A percentile compares a stretch with the other conserved stretches of the same genome.
Evolutionary conservation across 2,888 invertebrate species (phyloP).

Genomic region (Drosophila barbarae): DNA sequence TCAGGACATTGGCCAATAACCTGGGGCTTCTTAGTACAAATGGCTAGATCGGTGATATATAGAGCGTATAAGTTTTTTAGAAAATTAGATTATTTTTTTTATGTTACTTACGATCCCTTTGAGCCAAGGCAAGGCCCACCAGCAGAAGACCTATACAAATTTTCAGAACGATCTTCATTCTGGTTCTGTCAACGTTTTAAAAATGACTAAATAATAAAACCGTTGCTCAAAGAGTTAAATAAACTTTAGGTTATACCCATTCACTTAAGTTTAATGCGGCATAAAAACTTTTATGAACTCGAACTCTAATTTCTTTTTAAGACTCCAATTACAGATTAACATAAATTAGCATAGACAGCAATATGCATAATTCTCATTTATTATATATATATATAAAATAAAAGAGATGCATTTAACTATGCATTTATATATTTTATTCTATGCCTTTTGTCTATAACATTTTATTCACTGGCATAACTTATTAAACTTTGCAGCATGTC

Average conservation of each 20-base stretch:
- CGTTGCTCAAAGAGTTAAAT: background rate
- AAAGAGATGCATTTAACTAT: no score
- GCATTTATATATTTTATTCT: background rate
- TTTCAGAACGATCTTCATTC: constrained; percentile 1
- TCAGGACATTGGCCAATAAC: background rate
- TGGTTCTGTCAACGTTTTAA: background rate
- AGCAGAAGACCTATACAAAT: background rate
- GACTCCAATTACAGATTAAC: background rate
- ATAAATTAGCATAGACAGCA: background rate
- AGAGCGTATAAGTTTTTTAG: background rate
- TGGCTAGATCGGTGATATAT: background rate
- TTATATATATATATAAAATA: no score
- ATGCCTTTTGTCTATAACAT: background rate
- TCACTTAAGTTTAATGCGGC: background rate
- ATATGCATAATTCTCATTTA: no score
- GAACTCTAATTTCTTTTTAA: no score
- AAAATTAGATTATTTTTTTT: background rate
- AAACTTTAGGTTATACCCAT: background rate
- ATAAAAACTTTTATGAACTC: no score
- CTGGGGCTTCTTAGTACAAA: background rate
- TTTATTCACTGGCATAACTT: background rate
- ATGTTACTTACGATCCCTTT: background rate
- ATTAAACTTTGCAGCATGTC: background rate
- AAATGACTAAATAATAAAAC: background rate
- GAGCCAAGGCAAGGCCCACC: background rate